Percentiles rank a stretch among this genome's conserved stretches.
These are phyloP conservation scores for Zophobas atratus DNA, from an alignment of 1,140 invertebrate species.

Conservation along the genomic window DNA sequence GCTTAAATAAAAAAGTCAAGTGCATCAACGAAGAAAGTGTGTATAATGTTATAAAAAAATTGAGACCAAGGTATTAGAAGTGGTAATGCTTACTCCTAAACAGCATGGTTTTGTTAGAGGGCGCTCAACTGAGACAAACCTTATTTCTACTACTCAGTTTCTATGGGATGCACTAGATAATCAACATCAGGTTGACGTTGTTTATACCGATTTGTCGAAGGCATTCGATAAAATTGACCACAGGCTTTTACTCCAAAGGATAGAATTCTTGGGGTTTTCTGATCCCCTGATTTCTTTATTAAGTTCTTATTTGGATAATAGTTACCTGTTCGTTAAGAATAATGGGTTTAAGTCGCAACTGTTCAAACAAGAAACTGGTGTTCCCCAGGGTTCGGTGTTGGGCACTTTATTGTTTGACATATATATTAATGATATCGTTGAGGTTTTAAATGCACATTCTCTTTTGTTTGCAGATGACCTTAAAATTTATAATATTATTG, in stretches of 20 bases:
- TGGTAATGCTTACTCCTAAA: background rate
- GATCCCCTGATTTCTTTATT: background rate
- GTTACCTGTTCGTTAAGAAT: background rate
- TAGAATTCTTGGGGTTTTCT: slow-evolving; percentile 1
- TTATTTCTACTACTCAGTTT: background rate
- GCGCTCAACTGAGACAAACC: slow-evolving; percentile 21
- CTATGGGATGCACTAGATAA: slow-evolving; percentile 9
- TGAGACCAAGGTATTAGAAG: too few relatives aligned
- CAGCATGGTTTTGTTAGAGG: slow-evolving; percentile 36
- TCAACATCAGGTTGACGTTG: slow-evolving; percentile 14
- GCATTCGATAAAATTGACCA: slow-evolving; percentile 31
- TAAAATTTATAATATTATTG: slow-evolving; percentile 21
- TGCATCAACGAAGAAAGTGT: too few relatives aligned
- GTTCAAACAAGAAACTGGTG: slow-evolving; percentile 13
- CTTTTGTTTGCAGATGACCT: slow-evolving; percentile 29
- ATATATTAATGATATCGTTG: slow-evolving; percentile 23
- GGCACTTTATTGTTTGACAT: slow-evolving; percentile 3
- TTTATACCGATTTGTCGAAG: slow-evolving; percentile 27
- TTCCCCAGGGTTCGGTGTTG: slow-evolving; percentile 32
- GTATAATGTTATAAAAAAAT: too few relatives aligned
- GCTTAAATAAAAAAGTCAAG: too few relatives aligned
- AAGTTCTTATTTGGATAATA: background rate
- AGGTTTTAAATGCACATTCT: background rate
- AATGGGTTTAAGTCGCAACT: background rate
- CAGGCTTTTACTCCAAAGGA: background rate